phyloP scores from a whole-genome alignment of 2,888 invertebrate species.

The Tholera decimalis region DNA sequence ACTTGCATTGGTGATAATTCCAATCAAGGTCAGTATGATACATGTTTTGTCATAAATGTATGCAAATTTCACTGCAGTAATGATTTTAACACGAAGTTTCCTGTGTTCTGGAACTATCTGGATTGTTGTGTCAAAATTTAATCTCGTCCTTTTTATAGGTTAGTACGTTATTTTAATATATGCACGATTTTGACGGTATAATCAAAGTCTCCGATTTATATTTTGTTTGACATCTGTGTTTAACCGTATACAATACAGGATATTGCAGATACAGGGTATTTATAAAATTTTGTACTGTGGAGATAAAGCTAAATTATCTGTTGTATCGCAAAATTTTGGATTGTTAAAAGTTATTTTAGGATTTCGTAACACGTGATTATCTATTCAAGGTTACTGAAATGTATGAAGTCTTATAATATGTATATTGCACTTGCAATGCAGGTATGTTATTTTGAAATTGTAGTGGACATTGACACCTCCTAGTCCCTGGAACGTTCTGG shows the following conservation, averaged over 20 bases:
- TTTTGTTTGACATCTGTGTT: too few relatives aligned
- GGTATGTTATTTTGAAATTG: constrained; percentile 4
- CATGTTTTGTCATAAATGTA: constrained; percentile 16
- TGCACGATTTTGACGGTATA: too few relatives aligned
- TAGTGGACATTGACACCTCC: constrained; percentile 3
- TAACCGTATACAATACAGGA: too few relatives aligned
- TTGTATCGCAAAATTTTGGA: too few relatives aligned
- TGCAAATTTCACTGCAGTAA: constrained; percentile 34
- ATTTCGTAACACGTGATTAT: not conserved
- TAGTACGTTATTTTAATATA: too few relatives aligned
- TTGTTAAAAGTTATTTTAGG: too few relatives aligned
- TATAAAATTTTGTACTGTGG: too few relatives aligned
- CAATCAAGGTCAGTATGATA: constrained; percentile 38
- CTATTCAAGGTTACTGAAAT: constrained; percentile 33
- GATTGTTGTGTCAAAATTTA: constrained; percentile 6
- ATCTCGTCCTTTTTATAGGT: not conserved
- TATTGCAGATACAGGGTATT: too few relatives aligned
- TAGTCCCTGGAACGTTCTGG: constrained; percentile 17
- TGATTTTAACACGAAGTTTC: constrained; percentile 18
- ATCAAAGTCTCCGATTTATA: too few relatives aligned
- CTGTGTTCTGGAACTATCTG: constrained; percentile 10
- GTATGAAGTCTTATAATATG: too few relatives aligned
- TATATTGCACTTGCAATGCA: constrained; percentile 12
- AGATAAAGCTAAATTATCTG: too few relatives aligned
- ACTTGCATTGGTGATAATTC: not conserved